Base-by-base conservation (phyloP, 2,888 invertebrate species). In the Dermolepida albohirtum region DNA sequence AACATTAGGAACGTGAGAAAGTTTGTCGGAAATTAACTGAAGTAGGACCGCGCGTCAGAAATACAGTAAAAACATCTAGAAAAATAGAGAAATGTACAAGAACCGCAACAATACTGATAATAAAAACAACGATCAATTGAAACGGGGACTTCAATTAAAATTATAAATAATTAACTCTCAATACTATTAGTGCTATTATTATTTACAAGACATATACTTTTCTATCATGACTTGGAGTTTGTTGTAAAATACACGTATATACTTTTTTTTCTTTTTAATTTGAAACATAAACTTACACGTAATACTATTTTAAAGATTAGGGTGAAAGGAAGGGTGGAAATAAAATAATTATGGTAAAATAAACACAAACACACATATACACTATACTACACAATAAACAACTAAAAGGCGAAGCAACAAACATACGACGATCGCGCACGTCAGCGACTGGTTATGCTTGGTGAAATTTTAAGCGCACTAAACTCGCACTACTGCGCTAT, bases 351-450 rank as follows among this genome's bases (percentile, higher is more conserved):
- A n/a, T 8, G 43, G 17, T 7, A 40, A 55, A 62, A 62, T 47
- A 47, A 14, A 12, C 51, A 64, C 51, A 64, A 40, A 51, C 64
- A 64, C 27, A 41, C 64, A 27, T 29, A 64, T 52, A 27, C 59
- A 62, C 59, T 62, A 62, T 47, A 34, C 44, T 34, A 47, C 59
- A 62, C 59, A 62, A 62, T 47, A 62, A 62, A 62, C 47, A 62
- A 62, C 59, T 62, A 50, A 51, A 64, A 51, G 41, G 34, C 63
- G 63, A 64, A 55, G 62, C 49, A 69, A 66, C 55, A 70, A 70
- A 71, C 64, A 67, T 68, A 70, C 71, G 68, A 55, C 70, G 41
- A 66, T 67, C 68, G 64, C 67, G 71, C 70, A 71, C 71, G 69
- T 71, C 70, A 71, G 69, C 66, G 68, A 71, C 71, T 71, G 71